A percentile compares a stretch with the other conserved stretches of the same genome.
These are phyloP conservation scores for Mythimna loreyi DNA, from an alignment of 2,888 invertebrate genomes.

Conservation along the genomic window DNA sequence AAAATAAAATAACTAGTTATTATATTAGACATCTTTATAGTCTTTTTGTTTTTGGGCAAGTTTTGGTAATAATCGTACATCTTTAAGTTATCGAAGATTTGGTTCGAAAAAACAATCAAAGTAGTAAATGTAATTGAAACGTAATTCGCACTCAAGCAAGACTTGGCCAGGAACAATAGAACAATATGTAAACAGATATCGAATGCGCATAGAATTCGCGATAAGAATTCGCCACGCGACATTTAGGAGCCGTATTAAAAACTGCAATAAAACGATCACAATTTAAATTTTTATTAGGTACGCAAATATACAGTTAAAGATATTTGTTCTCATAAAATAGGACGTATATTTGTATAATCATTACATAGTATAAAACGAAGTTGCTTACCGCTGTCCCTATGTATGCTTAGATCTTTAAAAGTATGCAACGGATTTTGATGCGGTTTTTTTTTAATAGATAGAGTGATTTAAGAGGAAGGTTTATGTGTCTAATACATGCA, in stretches of 20 bases:
- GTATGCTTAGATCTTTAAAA: too few species aligned
- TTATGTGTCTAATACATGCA: too few species aligned
- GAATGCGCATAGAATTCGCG: slow-evolving; percentile 20
- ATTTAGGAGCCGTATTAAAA: slow-evolving; percentile 54
- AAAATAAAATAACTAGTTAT: slow-evolving; percentile 81
- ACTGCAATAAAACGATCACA: slow-evolving; percentile 44
- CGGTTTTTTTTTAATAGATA: too few species aligned
- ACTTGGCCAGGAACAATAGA: neutral
- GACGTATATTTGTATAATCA: too few species aligned
- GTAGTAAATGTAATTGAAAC: too few species aligned
- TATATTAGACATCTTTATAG: slow-evolving; percentile 76
- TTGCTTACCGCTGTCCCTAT: too few species aligned
- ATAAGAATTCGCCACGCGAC: slow-evolving; percentile 35
- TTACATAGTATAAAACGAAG: too few species aligned
- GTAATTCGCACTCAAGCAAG: slow-evolving; percentile 9
- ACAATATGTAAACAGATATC: slow-evolving; percentile 17
- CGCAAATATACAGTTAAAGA: neutral
- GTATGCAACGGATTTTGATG: too few species aligned
- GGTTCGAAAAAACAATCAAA: too few species aligned
- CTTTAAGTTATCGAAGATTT: slow-evolving; percentile 63
- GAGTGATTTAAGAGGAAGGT: too few species aligned
- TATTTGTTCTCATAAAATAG: neutral
- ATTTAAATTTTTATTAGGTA: slow-evolving; percentile 41
- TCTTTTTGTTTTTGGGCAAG: slow-evolving; percentile 72
- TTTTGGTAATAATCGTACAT: slow-evolving; percentile 83